Percentiles rank a stretch among this genome's conserved stretches.
These are phyloP conservation scores for Muricea muricata DNA, from an alignment of 92 coral and sea anemone species.

Conservation along the genomic window DNA sequence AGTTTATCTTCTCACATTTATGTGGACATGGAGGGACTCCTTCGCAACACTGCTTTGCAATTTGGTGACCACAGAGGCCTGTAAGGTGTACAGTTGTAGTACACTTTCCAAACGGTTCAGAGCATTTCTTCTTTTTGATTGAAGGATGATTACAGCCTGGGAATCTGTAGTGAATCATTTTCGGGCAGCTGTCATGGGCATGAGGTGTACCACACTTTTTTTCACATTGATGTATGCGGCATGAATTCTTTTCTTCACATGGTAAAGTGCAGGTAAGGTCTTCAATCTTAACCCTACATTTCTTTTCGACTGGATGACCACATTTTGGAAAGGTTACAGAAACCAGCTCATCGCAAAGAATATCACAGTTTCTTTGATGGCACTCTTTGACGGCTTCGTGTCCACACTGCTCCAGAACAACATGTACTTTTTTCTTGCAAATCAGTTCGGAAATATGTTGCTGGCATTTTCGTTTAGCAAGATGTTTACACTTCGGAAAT, in stretches of 20 bases:
- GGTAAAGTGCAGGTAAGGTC: background rate
- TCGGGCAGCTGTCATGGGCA: constrained; percentile 8
- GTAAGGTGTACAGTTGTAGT: background rate
- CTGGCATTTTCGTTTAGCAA: constrained; percentile 10
- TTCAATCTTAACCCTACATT: background rate
- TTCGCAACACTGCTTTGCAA: background rate
- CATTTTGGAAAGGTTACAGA: background rate
- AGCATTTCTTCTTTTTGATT: constrained; percentile 30
- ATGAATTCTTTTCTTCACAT: background rate
- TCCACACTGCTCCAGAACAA: constrained; percentile 2
- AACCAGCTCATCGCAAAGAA: background rate
- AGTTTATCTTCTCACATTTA: background rate
- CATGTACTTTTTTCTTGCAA: background rate
- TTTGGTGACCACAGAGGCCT: background rate
- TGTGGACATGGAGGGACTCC: background rate
- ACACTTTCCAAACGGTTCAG: constrained; percentile 30
- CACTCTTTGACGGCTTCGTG: background rate
- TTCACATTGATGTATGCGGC: constrained; percentile 1
- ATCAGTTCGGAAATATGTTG: constrained; percentile 16
- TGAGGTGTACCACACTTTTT: constrained; percentile 1
- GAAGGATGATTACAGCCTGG: constrained; percentile 48
- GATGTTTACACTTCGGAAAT: background rate
- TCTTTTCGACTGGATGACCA: constrained; percentile 13
- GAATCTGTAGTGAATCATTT: constrained; percentile 28
- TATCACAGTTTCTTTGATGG: background rate